Conservation (phyloP, 2,113 vertebrate species). For the Ciconia stormi region DNA sequence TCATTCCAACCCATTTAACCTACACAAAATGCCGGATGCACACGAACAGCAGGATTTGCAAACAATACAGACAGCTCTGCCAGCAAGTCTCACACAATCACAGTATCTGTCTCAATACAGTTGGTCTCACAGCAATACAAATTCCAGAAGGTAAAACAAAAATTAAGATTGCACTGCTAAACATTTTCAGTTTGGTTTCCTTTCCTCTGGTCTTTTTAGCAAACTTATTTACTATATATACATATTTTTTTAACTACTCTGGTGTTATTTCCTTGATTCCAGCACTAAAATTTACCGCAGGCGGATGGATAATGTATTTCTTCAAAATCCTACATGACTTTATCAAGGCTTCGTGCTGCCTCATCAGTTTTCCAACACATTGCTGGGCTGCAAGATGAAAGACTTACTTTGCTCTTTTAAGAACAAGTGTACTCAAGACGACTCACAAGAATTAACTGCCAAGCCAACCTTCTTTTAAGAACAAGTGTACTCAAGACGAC, state of each 20-base stretch:
- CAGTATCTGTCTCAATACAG: background rate
- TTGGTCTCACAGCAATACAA: background rate
- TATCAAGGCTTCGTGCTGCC: background rate
- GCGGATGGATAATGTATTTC: background rate
- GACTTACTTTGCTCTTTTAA: background rate
- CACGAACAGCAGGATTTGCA: background rate
- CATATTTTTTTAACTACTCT: background rate
- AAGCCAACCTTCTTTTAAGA: background rate
- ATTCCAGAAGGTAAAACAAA: background rate
- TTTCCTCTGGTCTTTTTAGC: background rate
- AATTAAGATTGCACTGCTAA: background rate
- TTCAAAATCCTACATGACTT: background rate
- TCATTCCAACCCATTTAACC: constrained; percentile 3
- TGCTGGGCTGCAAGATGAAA: background rate
- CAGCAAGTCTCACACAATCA: background rate
- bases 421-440: background rate
- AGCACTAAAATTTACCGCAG: background rate
- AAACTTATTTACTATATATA: background rate
- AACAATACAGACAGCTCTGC: background rate
- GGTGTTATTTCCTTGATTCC: background rate
- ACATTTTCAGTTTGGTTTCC: background rate
- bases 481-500: background rate
- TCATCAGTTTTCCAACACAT: background rate
- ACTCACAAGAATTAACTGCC: background rate
- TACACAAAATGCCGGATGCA: background rate